Conservation (phyloP, 2,888 invertebrate genomes). For the Sphaerophoria rueppellii region DNA sequence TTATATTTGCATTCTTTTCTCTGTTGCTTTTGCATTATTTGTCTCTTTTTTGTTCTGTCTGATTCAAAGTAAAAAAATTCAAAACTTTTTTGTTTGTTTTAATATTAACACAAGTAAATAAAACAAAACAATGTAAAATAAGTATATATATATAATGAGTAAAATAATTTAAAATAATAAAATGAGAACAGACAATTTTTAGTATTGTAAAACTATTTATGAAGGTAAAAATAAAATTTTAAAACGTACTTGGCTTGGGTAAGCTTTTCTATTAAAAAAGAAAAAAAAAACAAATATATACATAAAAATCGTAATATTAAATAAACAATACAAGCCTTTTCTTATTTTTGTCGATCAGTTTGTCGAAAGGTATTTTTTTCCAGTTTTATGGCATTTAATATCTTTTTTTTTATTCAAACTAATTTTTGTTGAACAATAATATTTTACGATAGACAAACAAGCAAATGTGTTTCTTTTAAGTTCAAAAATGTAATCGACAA, state of each 20-base stretch:
- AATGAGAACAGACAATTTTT: conserved; percentile 69
- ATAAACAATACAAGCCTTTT: conserved; percentile 50
- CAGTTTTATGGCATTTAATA: conserved; percentile 38
- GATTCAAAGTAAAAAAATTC: conserved; percentile 43
- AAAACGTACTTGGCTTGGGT: conserved; percentile 69
- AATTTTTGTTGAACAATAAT: conserved; percentile 35
- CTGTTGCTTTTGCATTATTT: background rate
- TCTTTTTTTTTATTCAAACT: conserved; percentile 31
- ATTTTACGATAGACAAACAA: conserved; percentile 29
- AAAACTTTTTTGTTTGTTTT: conserved; percentile 42
- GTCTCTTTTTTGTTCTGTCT: conserved; percentile 34
- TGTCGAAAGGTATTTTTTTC: conserved; percentile 10
- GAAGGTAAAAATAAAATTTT: conserved; percentile 68
- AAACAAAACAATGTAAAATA: conserved; percentile 63
- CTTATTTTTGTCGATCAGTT: conserved; percentile 23
- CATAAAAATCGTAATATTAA: conserved; percentile 42
- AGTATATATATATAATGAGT: conserved; percentile 65
- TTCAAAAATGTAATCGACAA: background rate
- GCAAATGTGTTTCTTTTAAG: conserved; percentile 18
- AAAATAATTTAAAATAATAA: conserved; percentile 46
- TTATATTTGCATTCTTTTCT: conserved; percentile 29
- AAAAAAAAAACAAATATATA: conserved; percentile 20
- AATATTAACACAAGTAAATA: conserved; percentile 51
- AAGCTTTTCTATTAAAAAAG: conserved; percentile 69
- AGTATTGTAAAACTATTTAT: conserved; percentile 73